These are phyloP conservation scores for Apantesis nais DNA, from an alignment of 2,888 invertebrate species.

Conservation along the genomic window DNA sequence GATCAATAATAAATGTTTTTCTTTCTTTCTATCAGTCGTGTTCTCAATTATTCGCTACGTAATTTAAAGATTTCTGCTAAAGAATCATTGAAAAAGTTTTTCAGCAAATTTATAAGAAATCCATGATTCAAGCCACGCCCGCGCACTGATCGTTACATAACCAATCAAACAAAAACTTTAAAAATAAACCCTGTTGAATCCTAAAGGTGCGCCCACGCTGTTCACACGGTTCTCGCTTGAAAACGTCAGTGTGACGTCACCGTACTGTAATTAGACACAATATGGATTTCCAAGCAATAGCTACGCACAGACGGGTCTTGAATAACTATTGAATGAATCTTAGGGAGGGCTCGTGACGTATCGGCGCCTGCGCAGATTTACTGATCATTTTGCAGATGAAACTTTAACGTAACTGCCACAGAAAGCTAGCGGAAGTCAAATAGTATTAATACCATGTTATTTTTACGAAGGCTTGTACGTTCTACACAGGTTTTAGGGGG, in stretches of 20 bases:
- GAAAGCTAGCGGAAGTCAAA: background rate
- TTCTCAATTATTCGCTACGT: background rate
- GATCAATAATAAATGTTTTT: no score
- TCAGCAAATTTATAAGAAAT: conserved; percentile 9
- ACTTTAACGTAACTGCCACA: background rate
- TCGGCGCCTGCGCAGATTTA: background rate
- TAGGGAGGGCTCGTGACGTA: conserved; percentile 3
- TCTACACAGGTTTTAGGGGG: background rate
- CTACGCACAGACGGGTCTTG: conserved; percentile 14
- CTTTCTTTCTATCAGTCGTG: background rate
- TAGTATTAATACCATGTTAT: background rate
- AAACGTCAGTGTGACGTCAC: conserved; percentile 41
- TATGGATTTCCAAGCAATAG: conserved; percentile 32
- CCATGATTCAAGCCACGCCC: conserved; percentile 38
- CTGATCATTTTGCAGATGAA: background rate
- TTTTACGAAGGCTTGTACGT: background rate
- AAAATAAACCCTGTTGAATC: conserved; percentile 23
- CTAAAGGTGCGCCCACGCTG: conserved; percentile 35
- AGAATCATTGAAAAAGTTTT: background rate
- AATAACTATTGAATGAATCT: conserved; percentile 8
- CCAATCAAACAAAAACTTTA: conserved; percentile 34
- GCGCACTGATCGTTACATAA: conserved; percentile 34
- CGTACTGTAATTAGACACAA: conserved; percentile 39
- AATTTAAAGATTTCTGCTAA: background rate
- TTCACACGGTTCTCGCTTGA: conserved; percentile 33